Percentiles rank a stretch among this genome's conserved stretches.
These are phyloP conservation scores for Epirrita christyi DNA, from an alignment of 2,888 invertebrate genomes.

Conservation along the genomic window DNA sequence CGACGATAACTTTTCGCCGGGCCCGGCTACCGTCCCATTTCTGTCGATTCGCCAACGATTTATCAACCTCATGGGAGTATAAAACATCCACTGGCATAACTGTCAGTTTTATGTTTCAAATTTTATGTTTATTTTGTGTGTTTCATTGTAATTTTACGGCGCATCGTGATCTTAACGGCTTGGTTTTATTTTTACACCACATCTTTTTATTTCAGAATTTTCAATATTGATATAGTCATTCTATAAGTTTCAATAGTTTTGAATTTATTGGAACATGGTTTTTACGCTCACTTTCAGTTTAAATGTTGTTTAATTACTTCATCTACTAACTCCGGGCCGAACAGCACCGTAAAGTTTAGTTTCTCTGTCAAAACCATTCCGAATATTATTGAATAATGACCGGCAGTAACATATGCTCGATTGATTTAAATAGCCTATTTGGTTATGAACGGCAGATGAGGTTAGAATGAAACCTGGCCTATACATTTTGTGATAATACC, in stretches of 20 bases:
- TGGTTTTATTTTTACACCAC: slow-evolving; percentile 24
- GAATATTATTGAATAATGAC: slow-evolving; percentile 40
- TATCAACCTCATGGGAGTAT: slow-evolving; percentile 49
- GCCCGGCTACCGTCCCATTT: slow-evolving; percentile 50
- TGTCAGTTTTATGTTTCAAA: slow-evolving; percentile 53
- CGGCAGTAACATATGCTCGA: slow-evolving; percentile 41
- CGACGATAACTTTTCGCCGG: slow-evolving; percentile 51
- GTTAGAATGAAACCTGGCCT: slow-evolving; percentile 41
- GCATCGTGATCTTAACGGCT: slow-evolving; percentile 41
- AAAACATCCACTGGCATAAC: slow-evolving; percentile 42
- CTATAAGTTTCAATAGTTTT: background rate
- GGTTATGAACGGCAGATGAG: slow-evolving; percentile 46
- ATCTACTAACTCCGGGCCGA: background rate
- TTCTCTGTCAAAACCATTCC: slow-evolving; percentile 7
- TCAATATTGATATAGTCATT: background rate
- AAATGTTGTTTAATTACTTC: background rate
- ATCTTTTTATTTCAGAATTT: background rate
- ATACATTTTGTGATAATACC: slow-evolving; percentile 26
- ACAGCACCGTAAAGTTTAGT: background rate
- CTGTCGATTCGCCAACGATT: slow-evolving; percentile 52
- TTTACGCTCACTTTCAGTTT: background rate
- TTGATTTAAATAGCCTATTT: slow-evolving; percentile 48
- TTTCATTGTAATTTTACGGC: slow-evolving; percentile 52
- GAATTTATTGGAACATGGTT: no score
- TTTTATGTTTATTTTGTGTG: no score